Conservation (phyloP, 2,797 vertebrate species). For the Enteromius argenteus region DNA sequence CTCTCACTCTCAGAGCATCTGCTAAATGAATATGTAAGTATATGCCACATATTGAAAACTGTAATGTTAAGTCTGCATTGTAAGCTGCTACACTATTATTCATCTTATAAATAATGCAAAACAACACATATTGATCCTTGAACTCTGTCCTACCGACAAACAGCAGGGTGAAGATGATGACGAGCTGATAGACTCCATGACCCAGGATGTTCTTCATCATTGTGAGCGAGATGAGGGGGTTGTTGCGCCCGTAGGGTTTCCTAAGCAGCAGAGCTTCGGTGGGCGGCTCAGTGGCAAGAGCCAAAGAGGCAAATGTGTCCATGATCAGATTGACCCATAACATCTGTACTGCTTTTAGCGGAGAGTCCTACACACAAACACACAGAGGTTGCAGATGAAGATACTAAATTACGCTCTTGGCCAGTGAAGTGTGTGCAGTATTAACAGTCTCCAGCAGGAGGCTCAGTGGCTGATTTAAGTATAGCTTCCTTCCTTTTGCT, state of each 20-base stretch:
- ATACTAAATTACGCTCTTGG: background rate
- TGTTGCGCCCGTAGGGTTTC: conserved; percentile 91
- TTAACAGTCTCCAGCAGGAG: conserved; percentile 48
- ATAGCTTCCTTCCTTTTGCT: conserved; percentile 11
- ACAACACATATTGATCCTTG: background rate
- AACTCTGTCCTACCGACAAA: conserved; percentile 80
- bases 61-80: background rate
- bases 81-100: background rate
- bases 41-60: background rate
- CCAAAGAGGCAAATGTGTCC: conserved; percentile 93
- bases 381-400: conserved; percentile 1
- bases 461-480: conserved; percentile 32
- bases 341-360: conserved; percentile 94
- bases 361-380: conserved; percentile 78
- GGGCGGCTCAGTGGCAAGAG: conserved; percentile 90
- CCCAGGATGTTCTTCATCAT: conserved; percentile 96
- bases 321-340: conserved; percentile 96
- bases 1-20: background rate
- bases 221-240: conserved; percentile 91
- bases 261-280: conserved; percentile 88
- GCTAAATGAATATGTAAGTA: background rate
- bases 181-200: conserved; percentile 90
- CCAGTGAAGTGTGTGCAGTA: conserved; percentile 17
- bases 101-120: conserved; percentile 21
- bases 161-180: conserved; percentile 91